These are phyloP conservation scores for Tachuris rubrigastra DNA, from an alignment of 2,113 vertebrate genomes.

Conservation along the genomic window DNA sequence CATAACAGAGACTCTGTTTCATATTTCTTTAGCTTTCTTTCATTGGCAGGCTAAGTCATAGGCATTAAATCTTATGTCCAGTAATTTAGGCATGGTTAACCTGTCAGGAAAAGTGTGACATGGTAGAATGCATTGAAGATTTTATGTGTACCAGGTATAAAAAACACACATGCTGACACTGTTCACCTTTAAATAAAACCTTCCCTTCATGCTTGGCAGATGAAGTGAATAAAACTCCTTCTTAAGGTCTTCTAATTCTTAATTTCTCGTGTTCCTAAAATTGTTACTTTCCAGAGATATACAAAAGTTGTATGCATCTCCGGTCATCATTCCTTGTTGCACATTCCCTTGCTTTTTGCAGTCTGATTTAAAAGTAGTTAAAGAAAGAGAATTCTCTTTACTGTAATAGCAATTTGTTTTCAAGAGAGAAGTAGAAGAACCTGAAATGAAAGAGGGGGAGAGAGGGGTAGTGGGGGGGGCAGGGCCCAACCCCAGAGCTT, in stretches of 20 bases:
- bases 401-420: background rate
- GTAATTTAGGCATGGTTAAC: background rate
- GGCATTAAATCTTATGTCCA: background rate
- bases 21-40: background rate
- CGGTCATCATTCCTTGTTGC: background rate
- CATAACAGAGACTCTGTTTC: background rate
- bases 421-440: background rate
- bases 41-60: background rate
- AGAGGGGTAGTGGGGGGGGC: no score
- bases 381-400: background rate
- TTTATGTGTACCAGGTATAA: background rate
- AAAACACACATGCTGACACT: rapidly evolving
- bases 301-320: background rate
- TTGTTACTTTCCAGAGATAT: background rate
- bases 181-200: background rate
- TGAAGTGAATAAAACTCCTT: background rate
- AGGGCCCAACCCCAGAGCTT: background rate
- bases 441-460: background rate
- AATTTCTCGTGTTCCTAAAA: background rate
- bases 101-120: background rate
- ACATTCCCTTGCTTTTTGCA: background rate
- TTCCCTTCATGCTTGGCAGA: background rate
- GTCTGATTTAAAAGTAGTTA: background rate
- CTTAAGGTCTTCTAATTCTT: background rate
- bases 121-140: background rate